Evolutionary conservation across 1,140 invertebrate genomes (phyloP), one percentile per base, ranked within the genome.

Genomic region (Ladona fulva): DNA sequence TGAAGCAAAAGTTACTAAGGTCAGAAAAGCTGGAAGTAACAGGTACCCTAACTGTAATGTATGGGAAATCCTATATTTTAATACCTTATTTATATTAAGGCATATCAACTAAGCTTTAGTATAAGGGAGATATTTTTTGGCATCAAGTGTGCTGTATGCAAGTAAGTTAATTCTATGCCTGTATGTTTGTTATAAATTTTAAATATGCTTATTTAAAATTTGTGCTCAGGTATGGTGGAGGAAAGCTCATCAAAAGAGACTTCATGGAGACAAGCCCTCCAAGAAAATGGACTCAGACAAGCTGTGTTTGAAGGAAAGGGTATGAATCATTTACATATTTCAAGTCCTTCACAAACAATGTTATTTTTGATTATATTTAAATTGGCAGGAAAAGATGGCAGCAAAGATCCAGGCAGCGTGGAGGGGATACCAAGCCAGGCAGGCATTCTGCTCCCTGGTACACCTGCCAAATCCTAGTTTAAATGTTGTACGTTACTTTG

Each of bases 401-500:
- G 85, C 90, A 11, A 88, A 88, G 83, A 88, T 92, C 77, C 91
- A 92, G 85, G 89, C 91, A 22, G 80, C 89, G 8, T 92, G 91
- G 91, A 85, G 91, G 66, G 90, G 90, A 11, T 78, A 81, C 44
- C 81, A 85, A 37, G 88, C 89, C 1, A 85, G 90, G 74, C 84
- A 86, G 81, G 88, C 89, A 16, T 91, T 91, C 78, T 83, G 86
- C 66, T 87, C 88, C 0, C 81, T 92, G 0, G 88, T 92, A 80
- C 86, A 89, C 79, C 88, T 89, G 75, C 85, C 89, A 7, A 90
- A 91, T 82, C 92, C 92, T 42, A 88, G 92, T 0, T 88, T 94
- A 37, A 86, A 87, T 80, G 88, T 92, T n/a, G 89, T 94, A 1
- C 88, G 91, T 76, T 90, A 90, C 79, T 94, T 94, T 87, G 89